These are phyloP conservation scores for Anguilla japonica DNA, from an alignment of 2,113 vertebrate genomes.

Conservation along the genomic window DNA sequence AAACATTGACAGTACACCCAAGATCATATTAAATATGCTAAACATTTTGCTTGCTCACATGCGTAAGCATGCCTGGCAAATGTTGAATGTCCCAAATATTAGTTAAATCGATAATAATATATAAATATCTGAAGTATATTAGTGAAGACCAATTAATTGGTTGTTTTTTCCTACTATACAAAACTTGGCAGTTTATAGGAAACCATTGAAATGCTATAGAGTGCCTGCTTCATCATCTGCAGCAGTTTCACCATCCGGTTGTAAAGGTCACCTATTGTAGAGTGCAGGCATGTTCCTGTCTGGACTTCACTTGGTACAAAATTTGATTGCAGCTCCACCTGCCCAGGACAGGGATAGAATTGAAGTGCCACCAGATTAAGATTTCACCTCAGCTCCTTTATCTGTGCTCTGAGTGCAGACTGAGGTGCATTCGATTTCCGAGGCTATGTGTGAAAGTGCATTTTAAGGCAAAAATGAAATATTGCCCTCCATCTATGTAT, in stretches of 20 bases:
- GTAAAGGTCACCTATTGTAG: neutral
- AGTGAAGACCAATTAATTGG: neutral
- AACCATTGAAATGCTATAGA: neutral
- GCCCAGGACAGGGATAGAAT: neutral
- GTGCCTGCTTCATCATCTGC: neutral
- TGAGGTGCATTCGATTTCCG: neutral
- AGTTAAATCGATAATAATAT: no score
- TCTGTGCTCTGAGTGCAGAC: neutral
- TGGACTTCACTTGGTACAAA: neutral
- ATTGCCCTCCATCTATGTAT: no score
- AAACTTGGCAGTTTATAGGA: neutral
- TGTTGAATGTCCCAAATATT: no score
- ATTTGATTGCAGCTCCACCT: neutral
- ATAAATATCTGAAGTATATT: neutral
- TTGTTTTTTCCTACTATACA: neutral
- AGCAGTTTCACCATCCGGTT: neutral
- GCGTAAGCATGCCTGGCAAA: no score
- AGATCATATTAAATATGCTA: no score
- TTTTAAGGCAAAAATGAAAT: neutral
- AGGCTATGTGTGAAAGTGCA: neutral
- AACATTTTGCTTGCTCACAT: no score
- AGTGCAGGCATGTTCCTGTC: no score
- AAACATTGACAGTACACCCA: no score
- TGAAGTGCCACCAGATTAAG: neutral
- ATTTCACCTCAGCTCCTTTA: neutral